Evolutionary conservation across 2,888 invertebrate genomes (phyloP).

Genomic region (Pyrrhosoma nymphula): DNA sequence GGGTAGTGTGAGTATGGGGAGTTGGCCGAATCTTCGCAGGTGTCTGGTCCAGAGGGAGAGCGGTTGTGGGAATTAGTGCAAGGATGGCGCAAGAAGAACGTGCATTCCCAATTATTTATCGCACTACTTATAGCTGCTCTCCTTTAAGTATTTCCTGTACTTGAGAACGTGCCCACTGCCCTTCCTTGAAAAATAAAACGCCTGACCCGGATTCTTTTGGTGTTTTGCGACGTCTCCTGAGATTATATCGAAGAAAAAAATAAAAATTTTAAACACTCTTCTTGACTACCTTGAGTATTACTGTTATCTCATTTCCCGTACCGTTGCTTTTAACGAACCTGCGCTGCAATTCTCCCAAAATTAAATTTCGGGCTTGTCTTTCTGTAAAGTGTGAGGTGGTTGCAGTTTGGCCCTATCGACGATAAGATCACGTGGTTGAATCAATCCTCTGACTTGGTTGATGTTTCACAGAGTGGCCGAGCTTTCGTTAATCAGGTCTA

Average conservation of each 20-base stretch:
- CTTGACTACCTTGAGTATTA: not conserved
- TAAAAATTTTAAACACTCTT: not conserved
- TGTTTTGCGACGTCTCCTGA: not conserved
- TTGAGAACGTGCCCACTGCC: not conserved
- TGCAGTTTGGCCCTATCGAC: not conserved
- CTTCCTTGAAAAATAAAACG: not conserved
- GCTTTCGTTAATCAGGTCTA: no score
- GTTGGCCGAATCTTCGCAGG: not conserved
- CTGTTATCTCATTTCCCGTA: not conserved
- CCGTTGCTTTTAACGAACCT: not conserved
- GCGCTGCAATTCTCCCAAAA: not conserved
- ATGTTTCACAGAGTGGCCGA: no score
- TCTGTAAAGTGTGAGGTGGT: not conserved
- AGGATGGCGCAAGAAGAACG: not conserved
- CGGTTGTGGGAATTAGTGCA: not conserved
- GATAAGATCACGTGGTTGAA: no score
- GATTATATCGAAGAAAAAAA: not conserved
- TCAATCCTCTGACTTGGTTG: no score
- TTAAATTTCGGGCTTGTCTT: not conserved
- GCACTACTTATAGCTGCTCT: not conserved
- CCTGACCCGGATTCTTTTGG: not conserved
- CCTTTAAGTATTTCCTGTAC: not conserved
- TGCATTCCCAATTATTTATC: constrained; percentile 8
- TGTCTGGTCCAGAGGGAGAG: not conserved
- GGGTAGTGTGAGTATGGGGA: no score